Percentiles rank a stretch among this genome's conserved stretches.
Conservation (phyloP, 2,113 vertebrate species). For the Saguinus imperator region DNA sequence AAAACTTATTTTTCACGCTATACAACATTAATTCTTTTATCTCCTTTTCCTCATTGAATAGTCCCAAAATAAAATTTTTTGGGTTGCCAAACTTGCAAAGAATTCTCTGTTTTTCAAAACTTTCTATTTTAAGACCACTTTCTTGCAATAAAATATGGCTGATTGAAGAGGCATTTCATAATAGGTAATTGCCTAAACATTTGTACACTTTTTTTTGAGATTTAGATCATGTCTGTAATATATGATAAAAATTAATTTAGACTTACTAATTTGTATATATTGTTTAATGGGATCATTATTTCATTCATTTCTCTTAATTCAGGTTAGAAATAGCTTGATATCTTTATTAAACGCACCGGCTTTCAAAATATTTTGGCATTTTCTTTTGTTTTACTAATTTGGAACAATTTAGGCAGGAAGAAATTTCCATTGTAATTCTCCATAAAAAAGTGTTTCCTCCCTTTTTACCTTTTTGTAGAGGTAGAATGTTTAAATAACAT, state of each 20-base stretch:
- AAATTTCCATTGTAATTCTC: slow-evolving; percentile 46
- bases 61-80: slow-evolving; percentile 1
- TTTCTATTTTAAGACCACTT: slow-evolving; percentile 45
- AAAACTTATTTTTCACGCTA: neutral
- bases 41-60: slow-evolving; percentile 5
- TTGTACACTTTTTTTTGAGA: neutral
- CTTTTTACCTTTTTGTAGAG: neutral
- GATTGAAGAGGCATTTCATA: slow-evolving; percentile 42
- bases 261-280: neutral
- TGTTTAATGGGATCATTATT: too few relatives aligned
- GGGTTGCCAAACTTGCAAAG: slow-evolving; percentile 14
- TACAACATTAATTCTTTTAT: neutral
- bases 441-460: neutral
- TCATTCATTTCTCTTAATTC: too few relatives aligned
- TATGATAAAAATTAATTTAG: slow-evolving; percentile 42
- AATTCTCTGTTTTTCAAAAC: slow-evolving; percentile 4
- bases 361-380: too few relatives aligned
- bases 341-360: too few relatives aligned
- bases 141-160: slow-evolving; percentile 25
- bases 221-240: slow-evolving; percentile 40
- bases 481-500: neutral
- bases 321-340: too few relatives aligned
- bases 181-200: slow-evolving; percentile 21
- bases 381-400: neutral
- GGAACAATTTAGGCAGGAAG: slow-evolving; percentile 4